Percentiles rank a stretch among this genome's conserved stretches.
phyloP scores from a whole-genome alignment of 1,140 invertebrate genomes.

The Atta colombica region DNA sequence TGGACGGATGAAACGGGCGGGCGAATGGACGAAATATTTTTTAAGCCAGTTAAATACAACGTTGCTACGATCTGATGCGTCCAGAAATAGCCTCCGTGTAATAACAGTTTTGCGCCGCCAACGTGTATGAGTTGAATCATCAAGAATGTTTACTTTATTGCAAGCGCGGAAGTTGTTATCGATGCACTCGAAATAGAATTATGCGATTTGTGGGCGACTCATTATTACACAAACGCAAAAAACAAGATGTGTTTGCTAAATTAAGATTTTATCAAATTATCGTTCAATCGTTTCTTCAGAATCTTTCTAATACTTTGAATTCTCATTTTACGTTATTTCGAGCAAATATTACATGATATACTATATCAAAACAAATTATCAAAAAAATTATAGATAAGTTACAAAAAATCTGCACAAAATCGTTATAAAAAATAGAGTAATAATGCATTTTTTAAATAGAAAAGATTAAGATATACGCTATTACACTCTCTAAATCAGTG shows the following conservation, averaged over 20 bases:
- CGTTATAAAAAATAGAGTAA: neutral
- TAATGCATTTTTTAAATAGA: neutral
- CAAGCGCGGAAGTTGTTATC: constrained; percentile 33
- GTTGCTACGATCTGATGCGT: constrained; percentile 26
- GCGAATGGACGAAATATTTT: constrained; percentile 29
- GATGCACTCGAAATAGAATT: constrained; percentile 51
- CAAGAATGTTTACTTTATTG: constrained; percentile 42
- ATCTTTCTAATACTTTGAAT: neutral
- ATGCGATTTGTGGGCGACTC: neutral
- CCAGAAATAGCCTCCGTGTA: constrained; percentile 59
- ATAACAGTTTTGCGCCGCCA: constrained; percentile 42
- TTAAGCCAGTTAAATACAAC: constrained; percentile 53
- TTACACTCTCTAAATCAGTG: too few relatives aligned
- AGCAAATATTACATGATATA: neutral
- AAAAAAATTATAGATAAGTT: neutral
- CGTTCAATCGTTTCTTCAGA: neutral
- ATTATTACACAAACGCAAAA: constrained; percentile 6
- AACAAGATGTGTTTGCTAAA: neutral
- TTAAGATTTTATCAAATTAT: neutral
- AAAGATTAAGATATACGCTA: neutral
- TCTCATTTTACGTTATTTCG: neutral
- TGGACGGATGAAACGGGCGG: neutral
- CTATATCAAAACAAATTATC: neutral
- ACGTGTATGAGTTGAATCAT: constrained; percentile 52
- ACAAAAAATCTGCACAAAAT: neutral